Conservation (phyloP, 2,888 invertebrate species). For the Andricus curvator region DNA sequence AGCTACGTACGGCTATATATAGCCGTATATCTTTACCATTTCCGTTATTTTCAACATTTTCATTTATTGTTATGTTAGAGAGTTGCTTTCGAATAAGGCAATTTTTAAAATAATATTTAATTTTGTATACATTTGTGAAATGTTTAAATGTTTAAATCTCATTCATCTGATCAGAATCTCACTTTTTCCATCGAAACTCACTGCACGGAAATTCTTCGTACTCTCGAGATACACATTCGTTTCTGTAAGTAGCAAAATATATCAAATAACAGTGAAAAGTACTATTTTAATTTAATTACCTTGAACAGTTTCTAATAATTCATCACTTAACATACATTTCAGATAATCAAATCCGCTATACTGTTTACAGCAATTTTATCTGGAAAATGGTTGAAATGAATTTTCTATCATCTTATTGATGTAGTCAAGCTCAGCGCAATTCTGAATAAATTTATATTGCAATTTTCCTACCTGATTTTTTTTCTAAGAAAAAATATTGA, state of each 20-base stretch:
- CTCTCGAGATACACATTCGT: not conserved
- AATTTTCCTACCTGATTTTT: too few relatives aligned
- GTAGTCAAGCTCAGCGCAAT: too few relatives aligned
- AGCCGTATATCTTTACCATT: slow-evolving; percentile 40
- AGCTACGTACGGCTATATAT: not conserved
- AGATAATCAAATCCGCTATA: not conserved
- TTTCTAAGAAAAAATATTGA: too few relatives aligned
- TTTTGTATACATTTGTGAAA: not conserved
- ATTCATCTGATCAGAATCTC: slow-evolving; percentile 45
- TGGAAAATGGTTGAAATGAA: slow-evolving; percentile 7
- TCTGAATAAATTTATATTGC: too few relatives aligned
- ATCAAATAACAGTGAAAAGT: too few relatives aligned
- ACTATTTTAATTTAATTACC: not conserved
- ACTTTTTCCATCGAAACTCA: not conserved
- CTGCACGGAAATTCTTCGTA: not conserved
- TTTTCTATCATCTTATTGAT: not conserved
- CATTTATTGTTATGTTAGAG: slow-evolving; percentile 46
- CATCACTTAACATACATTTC: not conserved
- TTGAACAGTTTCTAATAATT: not conserved
- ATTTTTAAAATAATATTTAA: not conserved
- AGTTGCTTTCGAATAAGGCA: slow-evolving; percentile 43
- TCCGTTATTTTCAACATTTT: slow-evolving; percentile 46
- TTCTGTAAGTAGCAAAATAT: not conserved
- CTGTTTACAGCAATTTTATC: not conserved
- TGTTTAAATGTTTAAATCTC: slow-evolving; percentile 52